These are phyloP conservation scores for Platyscapa corneri DNA, from an alignment of 1,140 invertebrate genomes.

Conservation along the genomic window DNA sequence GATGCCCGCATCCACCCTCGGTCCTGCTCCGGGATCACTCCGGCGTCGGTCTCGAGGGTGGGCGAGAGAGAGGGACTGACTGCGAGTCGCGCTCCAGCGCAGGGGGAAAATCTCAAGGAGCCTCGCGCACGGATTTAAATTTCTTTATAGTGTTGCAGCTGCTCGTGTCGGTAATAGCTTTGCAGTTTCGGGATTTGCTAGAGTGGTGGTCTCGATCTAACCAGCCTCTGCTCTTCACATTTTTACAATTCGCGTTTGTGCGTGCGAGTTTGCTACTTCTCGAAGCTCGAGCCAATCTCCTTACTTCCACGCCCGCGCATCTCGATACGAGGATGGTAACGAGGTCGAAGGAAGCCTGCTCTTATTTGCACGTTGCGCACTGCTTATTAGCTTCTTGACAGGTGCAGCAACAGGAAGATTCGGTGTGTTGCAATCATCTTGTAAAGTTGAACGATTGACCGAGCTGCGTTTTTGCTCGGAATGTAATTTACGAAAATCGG, in stretches of 20 bases:
- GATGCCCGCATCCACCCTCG: constrained; percentile 25
- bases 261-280: background rate
- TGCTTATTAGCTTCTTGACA: too few species aligned
- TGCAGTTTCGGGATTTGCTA: constrained; percentile 25
- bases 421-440: too few species aligned
- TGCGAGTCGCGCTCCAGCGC: background rate
- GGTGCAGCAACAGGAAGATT: too few species aligned
- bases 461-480: too few species aligned
- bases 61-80: background rate
- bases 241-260: background rate
- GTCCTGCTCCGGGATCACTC: background rate
- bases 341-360: too few species aligned
- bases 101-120: constrained; percentile 37
- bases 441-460: too few species aligned
- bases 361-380: too few species aligned
- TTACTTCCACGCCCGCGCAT: too few species aligned
- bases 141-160: constrained; percentile 47
- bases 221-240: background rate
- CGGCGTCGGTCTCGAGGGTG: background rate
- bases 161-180: constrained; percentile 46
- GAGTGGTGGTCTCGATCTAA: background rate
- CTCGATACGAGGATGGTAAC: too few species aligned
- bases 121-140: constrained; percentile 27
- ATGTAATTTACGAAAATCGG: too few species aligned
- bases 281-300: background rate